phyloP scores from a whole-genome alignment of 2,113 vertebrate genomes.

The Syngnathus scovelli region DNA sequence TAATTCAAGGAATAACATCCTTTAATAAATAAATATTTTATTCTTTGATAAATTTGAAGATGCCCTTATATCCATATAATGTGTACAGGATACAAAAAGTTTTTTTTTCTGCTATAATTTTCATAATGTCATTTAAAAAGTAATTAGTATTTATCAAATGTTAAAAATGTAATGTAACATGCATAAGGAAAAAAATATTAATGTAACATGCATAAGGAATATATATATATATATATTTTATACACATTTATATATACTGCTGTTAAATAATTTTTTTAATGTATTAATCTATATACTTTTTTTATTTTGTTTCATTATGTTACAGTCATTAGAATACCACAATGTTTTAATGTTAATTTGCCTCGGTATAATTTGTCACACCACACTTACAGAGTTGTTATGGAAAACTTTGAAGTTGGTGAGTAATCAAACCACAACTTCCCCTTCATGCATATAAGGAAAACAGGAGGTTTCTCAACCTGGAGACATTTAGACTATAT shows the following conservation, averaged over 20 bases:
- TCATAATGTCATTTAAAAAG: neutral
- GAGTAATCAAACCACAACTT: slow-evolving; percentile 35
- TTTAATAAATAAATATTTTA: neutral
- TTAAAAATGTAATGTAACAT: neutral
- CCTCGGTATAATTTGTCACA: neutral
- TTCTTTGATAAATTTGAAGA: neutral
- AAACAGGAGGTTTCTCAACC: slow-evolving; percentile 29
- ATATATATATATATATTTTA: neutral
- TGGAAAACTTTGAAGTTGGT: slow-evolving; percentile 13
- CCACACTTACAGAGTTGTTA: neutral
- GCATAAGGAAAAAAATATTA: too few relatives aligned
- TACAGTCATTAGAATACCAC: neutral
- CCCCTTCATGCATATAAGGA: slow-evolving; percentile 37
- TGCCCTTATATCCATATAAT: too few relatives aligned
- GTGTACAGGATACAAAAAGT: too few relatives aligned
- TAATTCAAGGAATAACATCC: neutral
- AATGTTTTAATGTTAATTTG: neutral
- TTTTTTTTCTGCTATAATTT: neutral
- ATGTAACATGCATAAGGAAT: too few relatives aligned
- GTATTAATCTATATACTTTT: neutral
- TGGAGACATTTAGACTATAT: slow-evolving; percentile 34
- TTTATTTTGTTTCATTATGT: neutral
- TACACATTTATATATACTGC: neutral
- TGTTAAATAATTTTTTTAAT: neutral
- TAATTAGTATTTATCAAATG: neutral